Percentiles rank a stretch among this genome's conserved stretches.
Evolutionary conservation across 2,888 invertebrate species (phyloP).

Genomic region (Reticulitermes lucifugus): DNA sequence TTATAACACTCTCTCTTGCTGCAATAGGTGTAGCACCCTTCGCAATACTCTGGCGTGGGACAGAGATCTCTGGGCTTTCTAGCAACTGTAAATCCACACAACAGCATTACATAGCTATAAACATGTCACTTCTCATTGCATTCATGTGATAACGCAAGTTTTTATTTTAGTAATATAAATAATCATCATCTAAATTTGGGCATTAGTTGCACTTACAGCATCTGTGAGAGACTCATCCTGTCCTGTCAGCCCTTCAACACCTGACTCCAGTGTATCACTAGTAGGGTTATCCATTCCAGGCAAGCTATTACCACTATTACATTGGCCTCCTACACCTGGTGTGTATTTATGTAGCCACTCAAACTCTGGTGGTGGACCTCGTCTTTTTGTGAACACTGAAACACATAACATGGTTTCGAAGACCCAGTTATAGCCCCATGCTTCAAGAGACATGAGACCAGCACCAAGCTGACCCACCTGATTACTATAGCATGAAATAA

Average conservation of each 20-base stretch:
- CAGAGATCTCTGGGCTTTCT: constrained; percentile 67
- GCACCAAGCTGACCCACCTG: constrained; percentile 10
- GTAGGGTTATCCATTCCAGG: not conserved
- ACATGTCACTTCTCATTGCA: not conserved
- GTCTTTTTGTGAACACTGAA: constrained; percentile 55
- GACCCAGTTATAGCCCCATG: not conserved
- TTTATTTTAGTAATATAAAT: no score
- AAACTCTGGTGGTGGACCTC: constrained; percentile 57
- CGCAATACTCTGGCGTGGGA: constrained; percentile 70
- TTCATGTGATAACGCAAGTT: not conserved
- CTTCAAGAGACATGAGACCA: not conserved
- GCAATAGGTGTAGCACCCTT: constrained; percentile 67
- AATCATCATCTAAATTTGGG: not conserved
- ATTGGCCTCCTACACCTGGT: not conserved
- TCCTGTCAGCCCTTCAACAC: not conserved
- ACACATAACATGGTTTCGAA: not conserved
- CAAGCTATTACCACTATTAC: not conserved
- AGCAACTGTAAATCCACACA: constrained; percentile 55
- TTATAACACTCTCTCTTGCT: constrained; percentile 81
- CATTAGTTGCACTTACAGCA: not conserved
- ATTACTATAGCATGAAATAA: not conserved
- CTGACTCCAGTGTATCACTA: not conserved
- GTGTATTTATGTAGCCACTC: constrained; percentile 58
- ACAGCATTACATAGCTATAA: not conserved
- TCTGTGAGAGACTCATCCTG: constrained; percentile 40